Base-by-base conservation (phyloP, 2,888 invertebrate species). In the Congeria kusceri region DNA sequence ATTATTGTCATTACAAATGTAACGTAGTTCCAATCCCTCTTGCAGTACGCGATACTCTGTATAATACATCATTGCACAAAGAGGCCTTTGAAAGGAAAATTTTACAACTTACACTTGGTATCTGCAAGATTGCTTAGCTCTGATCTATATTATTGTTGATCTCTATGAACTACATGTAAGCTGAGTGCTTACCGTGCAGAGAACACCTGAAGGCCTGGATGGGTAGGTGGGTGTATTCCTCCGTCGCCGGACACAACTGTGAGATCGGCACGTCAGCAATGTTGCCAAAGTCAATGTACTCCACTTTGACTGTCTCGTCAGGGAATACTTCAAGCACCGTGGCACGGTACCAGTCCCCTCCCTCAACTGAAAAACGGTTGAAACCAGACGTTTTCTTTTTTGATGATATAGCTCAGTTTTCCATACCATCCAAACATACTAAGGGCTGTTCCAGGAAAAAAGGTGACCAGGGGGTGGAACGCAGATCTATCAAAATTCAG, bases 211-310 rank as follows among this genome's bases (percentile, higher is more conserved):
- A 79, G 15, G 83, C 83, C n/a, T 71, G 67, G n/a, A 83, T 20
- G 1, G 79, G 79, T 20, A 83, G 67, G 28, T 62, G 27, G 23
- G 78, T 77, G 61, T 77, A 77, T 23, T 83, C 77, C 39, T 70
- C 68, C 18, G 72, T 79, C 7, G 77, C 68, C 1, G 83, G 79
- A 57, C 92, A 78, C 1, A 93, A 81, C 64, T 98, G 93, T 75
- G 96, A 95, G 65, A 95, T 95, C 57, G 94, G 91, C 94, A 98
- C 98, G 58, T 78, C 75, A 20, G 89, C 88, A 32, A 77, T 63
- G 74, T 92, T 91, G 18, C 92, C 93, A 80, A 89, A 92, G 82
- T 93, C 93, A 11, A 92, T 83, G 76, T 90, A 92, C n/a, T 80
- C 75, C 3, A 93, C 88, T 64, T 84, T 80, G 20, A 83, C 78